Conservation (phyloP, 2,797 vertebrate genomes). For the Triplophysa bombifrons region DNA sequence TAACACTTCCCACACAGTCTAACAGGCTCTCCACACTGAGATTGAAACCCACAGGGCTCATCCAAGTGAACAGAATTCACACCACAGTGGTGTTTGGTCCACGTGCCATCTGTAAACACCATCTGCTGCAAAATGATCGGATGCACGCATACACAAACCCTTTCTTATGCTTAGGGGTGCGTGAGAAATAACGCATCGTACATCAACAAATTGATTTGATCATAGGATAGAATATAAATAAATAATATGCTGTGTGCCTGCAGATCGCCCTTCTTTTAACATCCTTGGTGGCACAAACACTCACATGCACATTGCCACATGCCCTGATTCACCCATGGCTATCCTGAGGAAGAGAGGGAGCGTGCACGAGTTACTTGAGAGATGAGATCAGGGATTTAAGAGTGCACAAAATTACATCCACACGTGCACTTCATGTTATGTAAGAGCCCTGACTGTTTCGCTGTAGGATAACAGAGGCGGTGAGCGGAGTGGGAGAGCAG, state of each 20-base stretch:
- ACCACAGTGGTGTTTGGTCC: slow-evolving; percentile 22
- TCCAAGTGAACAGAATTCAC: slow-evolving; percentile 37
- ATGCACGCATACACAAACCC: slow-evolving; percentile 5
- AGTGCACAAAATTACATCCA: slow-evolving; percentile 50
- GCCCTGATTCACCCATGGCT: slow-evolving; percentile 37
- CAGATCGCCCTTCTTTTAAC: slow-evolving; percentile 1
- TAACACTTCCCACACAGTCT: slow-evolving; percentile 37
- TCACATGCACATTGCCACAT: slow-evolving; percentile 40
- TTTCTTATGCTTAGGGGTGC: slow-evolving; percentile 16
- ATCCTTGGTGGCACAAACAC: slow-evolving; percentile 21
- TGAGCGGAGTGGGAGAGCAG: slow-evolving; percentile 30
- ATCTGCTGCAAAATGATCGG: slow-evolving; percentile 38
- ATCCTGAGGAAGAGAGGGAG: slow-evolving; percentile 22
- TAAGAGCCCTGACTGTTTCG: slow-evolving; percentile 42
- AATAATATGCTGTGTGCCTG: neutral
- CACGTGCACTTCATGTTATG: slow-evolving; percentile 56
- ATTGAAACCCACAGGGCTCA: slow-evolving; percentile 29
- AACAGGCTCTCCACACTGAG: slow-evolving; percentile 23
- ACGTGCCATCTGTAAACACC: slow-evolving; percentile 48
- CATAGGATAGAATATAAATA: slow-evolving; percentile 1
- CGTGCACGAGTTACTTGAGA: slow-evolving; percentile 40
- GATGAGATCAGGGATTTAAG: slow-evolving; percentile 55
- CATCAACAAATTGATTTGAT: slow-evolving; percentile 26
- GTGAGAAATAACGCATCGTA: slow-evolving; percentile 10
- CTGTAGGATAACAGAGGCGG: slow-evolving; percentile 45